Evolutionary conservation across 2,113 vertebrate genomes (phyloP), one percentile per base, ranked within the genome.

Genomic region (Sakesphorus luctuosus): DNA sequence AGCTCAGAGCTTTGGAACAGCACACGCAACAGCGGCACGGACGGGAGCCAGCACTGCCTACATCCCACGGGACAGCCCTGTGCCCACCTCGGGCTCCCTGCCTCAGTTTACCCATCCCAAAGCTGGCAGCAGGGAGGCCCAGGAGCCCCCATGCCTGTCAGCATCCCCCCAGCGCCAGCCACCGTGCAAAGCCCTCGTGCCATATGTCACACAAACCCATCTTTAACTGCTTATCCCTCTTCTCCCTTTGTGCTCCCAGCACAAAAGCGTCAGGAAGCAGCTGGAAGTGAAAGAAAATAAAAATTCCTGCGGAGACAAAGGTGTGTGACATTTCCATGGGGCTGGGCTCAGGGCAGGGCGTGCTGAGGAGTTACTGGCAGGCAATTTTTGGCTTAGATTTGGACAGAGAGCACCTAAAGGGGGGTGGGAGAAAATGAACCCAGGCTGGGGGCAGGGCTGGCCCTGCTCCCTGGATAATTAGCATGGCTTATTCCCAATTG

Each of bases 131-230:
- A 80, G 85, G 55, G 61, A 20, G 19, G 50, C 61, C 33, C 53
- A 7, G 44, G 53, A 44, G 43, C 8, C 35, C 26, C 62, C 0
- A 5, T 59, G 56, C 66, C 78, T 0, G 0, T 63, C 19, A 9
- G 0, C 0, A 0, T 55, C 5, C 31, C 88, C 36, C 46, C 6
- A 0, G 40, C 0, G 1, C 68, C 0, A 6, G 71, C 61, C 3
- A 0, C 11, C 17, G 1, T 0, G 52, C 82, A 90, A 72, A 93
- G 93, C 84, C 61, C 82, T 61, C 2, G 1, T 3, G 2, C 92
- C 92, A 49, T 38, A 43, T 84, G 93, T 90, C 79, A 50, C 95
- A 63, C 76, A 5, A 80, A 33, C 86, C 75, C 86, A 7, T 65
- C 91, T 16, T 15, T 2, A 89, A 43, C 38, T 1, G 28, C 93